phyloP scores from a whole-genome alignment of 2,797 vertebrate genomes.

The Acrossocheilus fasciatus region DNA sequence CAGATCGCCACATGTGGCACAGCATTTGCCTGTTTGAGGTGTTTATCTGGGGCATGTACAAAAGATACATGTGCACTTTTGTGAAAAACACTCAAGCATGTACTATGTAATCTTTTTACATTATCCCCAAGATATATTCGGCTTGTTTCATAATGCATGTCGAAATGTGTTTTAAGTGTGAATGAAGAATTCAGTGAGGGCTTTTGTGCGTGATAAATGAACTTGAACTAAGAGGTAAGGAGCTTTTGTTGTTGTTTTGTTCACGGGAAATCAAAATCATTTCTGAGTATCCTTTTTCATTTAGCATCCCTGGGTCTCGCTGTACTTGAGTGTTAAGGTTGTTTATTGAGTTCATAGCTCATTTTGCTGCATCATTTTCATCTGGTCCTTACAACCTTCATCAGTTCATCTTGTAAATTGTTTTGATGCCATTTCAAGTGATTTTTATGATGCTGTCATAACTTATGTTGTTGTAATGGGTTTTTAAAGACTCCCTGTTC shows the following conservation, averaged over 20 bases:
- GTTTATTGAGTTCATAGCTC: slow-evolving; percentile 17
- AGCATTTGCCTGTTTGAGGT: neutral
- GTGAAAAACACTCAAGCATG: slow-evolving; percentile 6
- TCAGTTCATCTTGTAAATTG: slow-evolving; percentile 25
- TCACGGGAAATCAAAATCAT: neutral
- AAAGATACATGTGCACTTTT: neutral
- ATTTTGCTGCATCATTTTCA: slow-evolving; percentile 16
- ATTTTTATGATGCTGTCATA: slow-evolving; percentile 32
- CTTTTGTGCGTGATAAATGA: slow-evolving; percentile 12
- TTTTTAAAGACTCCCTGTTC: slow-evolving; percentile 36
- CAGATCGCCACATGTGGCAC: neutral
- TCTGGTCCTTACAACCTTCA: neutral
- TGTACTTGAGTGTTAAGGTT: neutral
- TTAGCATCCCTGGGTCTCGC: neutral
- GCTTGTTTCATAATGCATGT: slow-evolving; percentile 7
- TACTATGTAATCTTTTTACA: neutral
- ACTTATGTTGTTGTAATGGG: slow-evolving; percentile 28
- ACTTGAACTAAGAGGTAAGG: neutral
- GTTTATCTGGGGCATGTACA: slow-evolving; percentile 26
- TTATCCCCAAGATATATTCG: neutral
- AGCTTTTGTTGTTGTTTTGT: neutral
- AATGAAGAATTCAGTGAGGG: neutral
- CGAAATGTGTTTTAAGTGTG: slow-evolving; percentile 3
- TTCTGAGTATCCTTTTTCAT: neutral
- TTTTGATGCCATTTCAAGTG: slow-evolving; percentile 17